Evolutionary conservation across 2,113 vertebrate genomes (phyloP).

Genomic region (Raja brachyura): DNA sequence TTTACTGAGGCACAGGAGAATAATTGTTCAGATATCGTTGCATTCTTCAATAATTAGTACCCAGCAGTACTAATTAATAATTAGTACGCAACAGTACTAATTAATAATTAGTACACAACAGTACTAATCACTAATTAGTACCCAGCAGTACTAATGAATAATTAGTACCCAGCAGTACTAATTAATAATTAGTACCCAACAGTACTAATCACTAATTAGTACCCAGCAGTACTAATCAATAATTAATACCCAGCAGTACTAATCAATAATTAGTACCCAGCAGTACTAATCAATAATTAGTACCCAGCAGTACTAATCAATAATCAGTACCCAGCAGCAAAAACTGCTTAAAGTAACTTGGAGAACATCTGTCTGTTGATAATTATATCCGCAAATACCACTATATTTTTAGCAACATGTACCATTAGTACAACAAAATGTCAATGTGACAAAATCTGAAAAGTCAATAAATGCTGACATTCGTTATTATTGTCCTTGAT

Average conservation of each 20-base stretch:
- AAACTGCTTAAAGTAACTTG: background rate
- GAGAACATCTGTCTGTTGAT: background rate
- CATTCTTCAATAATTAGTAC: too few species aligned
- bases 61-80: background rate
- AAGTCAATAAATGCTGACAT: background rate
- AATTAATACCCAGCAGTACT: too few species aligned
- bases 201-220: background rate
- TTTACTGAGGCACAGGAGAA: background rate
- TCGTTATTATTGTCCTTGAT: background rate
- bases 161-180: too few species aligned
- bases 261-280: too few species aligned
- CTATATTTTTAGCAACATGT: background rate
- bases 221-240: too few species aligned
- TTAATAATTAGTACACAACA: too few species aligned
- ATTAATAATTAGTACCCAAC: too few species aligned
- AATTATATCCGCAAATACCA: constrained; percentile 25
- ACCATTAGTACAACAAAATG: background rate
- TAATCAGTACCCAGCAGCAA: too few species aligned
- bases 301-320: background rate
- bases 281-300: background rate
- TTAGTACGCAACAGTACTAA: background rate
- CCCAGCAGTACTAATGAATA: too few species aligned
- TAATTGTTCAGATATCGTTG: background rate
- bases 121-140: too few species aligned
- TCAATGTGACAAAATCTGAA: background rate